These are phyloP conservation scores for Cepaea hortensis DNA, from an alignment of 2,888 invertebrate species.

Conservation along the genomic window DNA sequence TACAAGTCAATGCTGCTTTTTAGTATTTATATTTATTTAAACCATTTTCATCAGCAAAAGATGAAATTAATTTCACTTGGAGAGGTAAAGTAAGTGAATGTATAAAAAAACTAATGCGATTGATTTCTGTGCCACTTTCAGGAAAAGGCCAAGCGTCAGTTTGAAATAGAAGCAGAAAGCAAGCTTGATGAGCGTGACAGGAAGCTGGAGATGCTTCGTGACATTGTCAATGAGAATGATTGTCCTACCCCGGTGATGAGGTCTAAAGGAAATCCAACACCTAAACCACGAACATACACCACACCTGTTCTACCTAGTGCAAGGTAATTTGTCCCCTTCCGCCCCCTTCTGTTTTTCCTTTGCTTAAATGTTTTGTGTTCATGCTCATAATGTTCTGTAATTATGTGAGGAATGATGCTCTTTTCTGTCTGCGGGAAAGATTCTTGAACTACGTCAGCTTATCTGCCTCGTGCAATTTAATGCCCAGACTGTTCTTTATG, in stretches of 20 bases:
- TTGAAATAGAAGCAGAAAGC: constrained; percentile 65
- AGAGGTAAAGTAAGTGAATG: too few relatives aligned
- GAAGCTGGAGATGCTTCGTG: constrained; percentile 70
- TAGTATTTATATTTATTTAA: too few relatives aligned
- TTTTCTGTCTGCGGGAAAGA: too few relatives aligned
- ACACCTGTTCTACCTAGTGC: constrained; percentile 49
- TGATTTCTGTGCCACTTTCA: constrained; percentile 46
- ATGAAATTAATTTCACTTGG: too few relatives aligned
- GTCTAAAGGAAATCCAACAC: constrained; percentile 47
- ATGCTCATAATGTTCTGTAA: not conserved
- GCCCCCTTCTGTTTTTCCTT: not conserved
- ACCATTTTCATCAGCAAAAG: too few relatives aligned
- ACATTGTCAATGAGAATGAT: constrained; percentile 67
- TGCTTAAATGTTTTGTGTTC: not conserved
- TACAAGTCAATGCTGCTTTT: too few relatives aligned
- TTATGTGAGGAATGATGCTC: too few relatives aligned
- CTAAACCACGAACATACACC: constrained; percentile 58
- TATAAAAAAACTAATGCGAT: too few relatives aligned
- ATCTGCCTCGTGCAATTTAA: too few relatives aligned
- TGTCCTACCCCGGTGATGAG: constrained; percentile 41
- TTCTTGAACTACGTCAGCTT: too few relatives aligned
- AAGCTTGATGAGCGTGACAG: constrained; percentile 69
- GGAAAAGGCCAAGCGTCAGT: constrained; percentile 68
- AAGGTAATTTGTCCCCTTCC: constrained; percentile 16
- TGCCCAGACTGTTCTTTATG: too few relatives aligned